phyloP scores from a whole-genome alignment of 2,113 vertebrate genomes.

The Eretmochelys imbricata region DNA sequence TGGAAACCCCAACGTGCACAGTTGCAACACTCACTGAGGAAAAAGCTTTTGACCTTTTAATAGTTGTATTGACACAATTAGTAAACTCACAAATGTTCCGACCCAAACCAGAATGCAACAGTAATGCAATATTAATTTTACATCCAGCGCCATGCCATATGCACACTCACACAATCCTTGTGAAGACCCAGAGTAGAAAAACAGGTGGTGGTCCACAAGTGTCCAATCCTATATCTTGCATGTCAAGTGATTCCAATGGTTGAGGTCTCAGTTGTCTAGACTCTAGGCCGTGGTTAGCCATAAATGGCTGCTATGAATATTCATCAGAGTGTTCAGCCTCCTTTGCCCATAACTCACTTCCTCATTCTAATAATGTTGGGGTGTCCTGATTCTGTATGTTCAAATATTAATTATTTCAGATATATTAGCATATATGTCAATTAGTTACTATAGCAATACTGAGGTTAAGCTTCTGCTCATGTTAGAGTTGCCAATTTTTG shows the following conservation, averaged over 20 bases:
- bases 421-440: neutral
- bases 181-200: neutral
- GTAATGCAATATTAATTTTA: neutral
- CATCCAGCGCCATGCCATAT: neutral
- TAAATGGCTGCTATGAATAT: neutral
- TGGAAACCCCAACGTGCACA: neutral
- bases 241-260: neutral
- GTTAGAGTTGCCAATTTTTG: neutral
- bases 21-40: neutral
- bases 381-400: neutral
- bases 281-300: neutral
- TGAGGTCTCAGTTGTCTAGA: neutral
- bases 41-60: neutral
- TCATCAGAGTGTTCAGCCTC: neutral
- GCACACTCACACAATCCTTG: neutral
- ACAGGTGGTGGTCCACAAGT: neutral
- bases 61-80: neutral
- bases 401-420: neutral
- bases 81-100: neutral
- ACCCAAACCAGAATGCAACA: neutral
- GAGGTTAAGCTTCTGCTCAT: neutral
- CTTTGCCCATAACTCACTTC: neutral
- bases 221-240: neutral
- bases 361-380: neutral
- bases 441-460: neutral